Evolutionary conservation across 2,113 vertebrate species (phyloP).

Genomic region (Oncorhynchus clarkii): DNA sequence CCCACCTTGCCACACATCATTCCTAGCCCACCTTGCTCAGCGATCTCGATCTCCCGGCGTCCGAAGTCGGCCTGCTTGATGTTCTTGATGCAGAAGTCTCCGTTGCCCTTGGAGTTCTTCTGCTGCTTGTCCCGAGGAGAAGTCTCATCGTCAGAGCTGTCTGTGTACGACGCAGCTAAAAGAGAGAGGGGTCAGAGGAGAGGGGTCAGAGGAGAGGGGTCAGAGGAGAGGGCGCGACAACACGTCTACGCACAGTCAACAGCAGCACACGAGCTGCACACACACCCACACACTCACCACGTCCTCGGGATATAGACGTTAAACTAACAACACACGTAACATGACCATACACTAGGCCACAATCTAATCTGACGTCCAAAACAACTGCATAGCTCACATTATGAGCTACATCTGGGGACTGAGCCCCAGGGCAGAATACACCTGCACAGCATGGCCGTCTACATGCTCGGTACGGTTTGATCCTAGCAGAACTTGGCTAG

Average conservation of each 20-base stretch:
- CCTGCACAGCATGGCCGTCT: too few relatives aligned
- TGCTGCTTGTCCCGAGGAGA: slow-evolving; percentile 97
- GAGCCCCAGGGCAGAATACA: too few relatives aligned
- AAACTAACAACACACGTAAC: too few relatives aligned
- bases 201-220: background rate
- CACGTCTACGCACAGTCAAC: background rate
- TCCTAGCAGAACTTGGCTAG: too few relatives aligned
- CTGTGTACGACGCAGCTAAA: slow-evolving; percentile 96
- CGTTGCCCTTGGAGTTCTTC: slow-evolving; percentile 93
- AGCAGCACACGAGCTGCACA: background rate
- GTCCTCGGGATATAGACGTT: background rate
- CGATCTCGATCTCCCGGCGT: slow-evolving; percentile 96
- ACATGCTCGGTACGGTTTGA: too few relatives aligned
- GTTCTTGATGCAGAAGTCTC: slow-evolving; percentile 98
- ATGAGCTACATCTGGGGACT: too few relatives aligned
- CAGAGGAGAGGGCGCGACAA: background rate
- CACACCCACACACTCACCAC: background rate
- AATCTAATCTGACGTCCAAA: too few relatives aligned
- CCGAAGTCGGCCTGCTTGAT: slow-evolving; percentile 98
- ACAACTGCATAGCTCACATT: too few relatives aligned
- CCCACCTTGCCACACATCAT: too few relatives aligned
- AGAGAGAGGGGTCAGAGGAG: background rate
- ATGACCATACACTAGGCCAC: too few relatives aligned
- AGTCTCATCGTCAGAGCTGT: slow-evolving; percentile 38
- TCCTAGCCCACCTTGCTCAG: slow-evolving; percentile 83